Percentiles rank a stretch among this genome's conserved stretches.
Conservation (phyloP, 1,140 invertebrate species). For the Bathynomus jamesi region DNA sequence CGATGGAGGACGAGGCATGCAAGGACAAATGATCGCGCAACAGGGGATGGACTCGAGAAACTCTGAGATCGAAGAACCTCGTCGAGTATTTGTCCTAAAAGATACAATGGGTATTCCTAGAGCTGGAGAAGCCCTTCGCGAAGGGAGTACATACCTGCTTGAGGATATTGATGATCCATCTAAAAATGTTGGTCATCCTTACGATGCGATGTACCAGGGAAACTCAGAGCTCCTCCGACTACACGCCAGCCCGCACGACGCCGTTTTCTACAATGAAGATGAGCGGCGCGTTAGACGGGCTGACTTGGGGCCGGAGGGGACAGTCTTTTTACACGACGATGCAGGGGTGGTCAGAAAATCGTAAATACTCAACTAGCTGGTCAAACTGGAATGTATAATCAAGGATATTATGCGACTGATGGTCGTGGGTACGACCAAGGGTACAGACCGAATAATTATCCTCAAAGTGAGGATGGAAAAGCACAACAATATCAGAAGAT, state of each 20-base stretch:
- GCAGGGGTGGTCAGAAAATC: constrained; percentile 5
- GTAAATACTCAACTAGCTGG: neutral
- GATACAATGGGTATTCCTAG: constrained; percentile 28
- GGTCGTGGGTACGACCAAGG: neutral
- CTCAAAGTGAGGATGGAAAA: constrained; percentile 30
- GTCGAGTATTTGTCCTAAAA: constrained; percentile 25
- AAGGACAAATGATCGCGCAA: constrained; percentile 33
- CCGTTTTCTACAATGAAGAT: constrained; percentile 25
- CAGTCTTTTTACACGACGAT: constrained; percentile 18
- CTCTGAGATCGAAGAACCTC: constrained; percentile 8
- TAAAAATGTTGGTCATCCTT: constrained; percentile 18
- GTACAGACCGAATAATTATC: neutral
- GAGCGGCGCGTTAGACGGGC: constrained; percentile 42
- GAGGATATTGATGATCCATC: constrained; percentile 32
- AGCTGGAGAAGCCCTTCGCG: constrained; percentile 25
- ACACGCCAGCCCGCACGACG: constrained; percentile 38
- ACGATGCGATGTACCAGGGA: constrained; percentile 28
- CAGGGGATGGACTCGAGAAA: neutral
- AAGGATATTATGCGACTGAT: neutral
- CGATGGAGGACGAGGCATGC: constrained; percentile 44
- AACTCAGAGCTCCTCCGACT: constrained; percentile 46
- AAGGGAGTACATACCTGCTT: constrained; percentile 31
- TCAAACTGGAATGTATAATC: neutral
- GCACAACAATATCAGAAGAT: constrained; percentile 40
- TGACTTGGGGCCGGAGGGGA: constrained; percentile 36